A percentile compares a stretch with the other conserved stretches of the same genome.
phyloP scores from a whole-genome alignment of 2,113 vertebrate genomes.

The Delphinapterus leucas region DNA sequence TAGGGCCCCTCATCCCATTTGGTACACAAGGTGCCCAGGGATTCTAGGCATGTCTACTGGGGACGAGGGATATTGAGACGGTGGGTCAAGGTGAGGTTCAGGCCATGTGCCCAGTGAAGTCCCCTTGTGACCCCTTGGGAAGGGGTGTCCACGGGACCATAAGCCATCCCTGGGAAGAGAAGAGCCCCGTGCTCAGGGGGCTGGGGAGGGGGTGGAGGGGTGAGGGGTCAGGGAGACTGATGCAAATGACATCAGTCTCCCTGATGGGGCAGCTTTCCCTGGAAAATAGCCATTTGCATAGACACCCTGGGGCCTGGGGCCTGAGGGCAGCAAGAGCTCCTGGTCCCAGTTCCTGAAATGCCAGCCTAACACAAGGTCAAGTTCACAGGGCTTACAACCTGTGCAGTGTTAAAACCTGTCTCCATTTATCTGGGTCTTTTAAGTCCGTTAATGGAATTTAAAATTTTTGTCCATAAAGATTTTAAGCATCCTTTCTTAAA shows the following conservation, averaged over 20 bases:
- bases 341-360: no score
- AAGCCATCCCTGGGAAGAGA: neutral
- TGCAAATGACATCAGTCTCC: neutral
- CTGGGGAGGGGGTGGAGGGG: neutral
- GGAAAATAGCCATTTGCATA: slow-evolving; percentile 48
- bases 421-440: neutral
- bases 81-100: neutral
- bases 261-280: slow-evolving; percentile 10
- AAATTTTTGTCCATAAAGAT: neutral
- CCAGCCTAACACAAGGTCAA: neutral
- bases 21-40: neutral
- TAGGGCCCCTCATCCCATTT: neutral
- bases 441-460: neutral
- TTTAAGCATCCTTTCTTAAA: neutral
- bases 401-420: neutral
- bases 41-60: neutral
- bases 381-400: neutral
- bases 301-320: neutral
- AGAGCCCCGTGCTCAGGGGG: neutral
- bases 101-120: neutral
- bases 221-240: neutral
- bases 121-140: neutral
- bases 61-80: neutral
- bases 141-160: neutral
- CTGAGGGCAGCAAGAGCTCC: neutral